Evolutionary conservation across 2,113 vertebrate genomes (phyloP).

Genomic region (Micromys minutus): DNA sequence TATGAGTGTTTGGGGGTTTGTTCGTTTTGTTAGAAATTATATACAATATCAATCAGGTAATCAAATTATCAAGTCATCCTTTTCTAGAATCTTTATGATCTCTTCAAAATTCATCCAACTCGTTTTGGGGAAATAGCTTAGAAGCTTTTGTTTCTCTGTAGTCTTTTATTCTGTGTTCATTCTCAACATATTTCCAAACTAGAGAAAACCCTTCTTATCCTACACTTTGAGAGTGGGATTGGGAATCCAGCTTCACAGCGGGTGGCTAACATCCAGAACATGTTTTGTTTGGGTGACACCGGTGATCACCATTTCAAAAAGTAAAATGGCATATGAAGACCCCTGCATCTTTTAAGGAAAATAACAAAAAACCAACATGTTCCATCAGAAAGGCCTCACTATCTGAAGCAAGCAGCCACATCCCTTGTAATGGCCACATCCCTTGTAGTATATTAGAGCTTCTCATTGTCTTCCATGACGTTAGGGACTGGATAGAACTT

Average conservation of each 20-base stretch:
- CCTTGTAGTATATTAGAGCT: neutral
- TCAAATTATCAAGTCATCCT: neutral
- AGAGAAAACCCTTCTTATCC: neutral
- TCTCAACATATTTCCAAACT: neutral
- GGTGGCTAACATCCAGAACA: neutral
- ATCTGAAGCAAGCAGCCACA: neutral
- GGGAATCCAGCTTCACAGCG: neutral
- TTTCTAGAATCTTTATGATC: neutral
- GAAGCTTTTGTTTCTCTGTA: neutral
- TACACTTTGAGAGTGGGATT: neutral
- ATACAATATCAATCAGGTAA: neutral
- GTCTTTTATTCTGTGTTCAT: neutral
- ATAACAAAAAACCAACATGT: constrained; percentile 2
- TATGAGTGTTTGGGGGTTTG: neutral
- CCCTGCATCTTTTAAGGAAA: neutral
- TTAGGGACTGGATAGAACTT: neutral
- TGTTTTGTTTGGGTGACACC: neutral
- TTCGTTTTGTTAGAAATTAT: neutral
- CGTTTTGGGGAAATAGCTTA: neutral
- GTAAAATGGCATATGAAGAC: neutral
- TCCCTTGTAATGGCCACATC: neutral
- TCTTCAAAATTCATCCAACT: constrained; percentile 9
- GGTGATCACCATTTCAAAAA: neutral
- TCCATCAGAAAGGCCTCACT: neutral
- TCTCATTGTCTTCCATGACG: constrained; percentile 18